Evolutionary conservation across 2,797 vertebrate species (phyloP), one percentile per base, ranked within the genome.

Genomic region (Thunnus albacares): DNA sequence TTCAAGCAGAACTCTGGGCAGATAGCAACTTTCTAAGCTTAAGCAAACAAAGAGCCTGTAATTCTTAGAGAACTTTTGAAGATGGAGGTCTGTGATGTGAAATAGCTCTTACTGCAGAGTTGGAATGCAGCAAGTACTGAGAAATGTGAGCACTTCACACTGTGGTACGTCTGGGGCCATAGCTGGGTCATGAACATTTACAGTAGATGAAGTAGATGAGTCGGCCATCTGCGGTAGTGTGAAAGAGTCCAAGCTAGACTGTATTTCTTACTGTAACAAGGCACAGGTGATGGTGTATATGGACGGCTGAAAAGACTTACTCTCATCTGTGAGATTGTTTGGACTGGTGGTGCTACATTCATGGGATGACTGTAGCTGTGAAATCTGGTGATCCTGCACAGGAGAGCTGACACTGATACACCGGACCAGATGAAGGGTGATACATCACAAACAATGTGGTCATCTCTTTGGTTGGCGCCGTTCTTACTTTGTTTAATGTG

Each of bases 361-460:
- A 53, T 58, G 65, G 55, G 47, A 43, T 57, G 79, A 82, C 45
- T 28, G 70, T 73, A 79, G 79, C 78, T 65, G 78, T 88, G 83
- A 92, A 91, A 90, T 90, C 76, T 85, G 85, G 89, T 66, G 71
- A 73, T 86, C 67, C 78, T 60, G 51, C 65, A 67, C 67, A 66
- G 69, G 59, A 74, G 63, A 68, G 59, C 62, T 87, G 87, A 90
- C 84, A 84, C 82, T 47, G 83, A 74, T 84, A 81, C 90, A 82
- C 74, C 75, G 60, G 80, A 75, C 72, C 86, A 92, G 89, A 92
- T 92, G 90, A 90, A 75, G 71, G 41, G 78, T 56, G 91, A 92
- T 92, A 93, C 91, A 93, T 93, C 84, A 78, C 89, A 89, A 89
- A 86, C 87, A 52, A 64, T 85, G 90, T 56, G 93, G 92, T 90